Base-by-base conservation (phyloP, 2,113 vertebrate species). In the Toxotes jaculatrix region DNA sequence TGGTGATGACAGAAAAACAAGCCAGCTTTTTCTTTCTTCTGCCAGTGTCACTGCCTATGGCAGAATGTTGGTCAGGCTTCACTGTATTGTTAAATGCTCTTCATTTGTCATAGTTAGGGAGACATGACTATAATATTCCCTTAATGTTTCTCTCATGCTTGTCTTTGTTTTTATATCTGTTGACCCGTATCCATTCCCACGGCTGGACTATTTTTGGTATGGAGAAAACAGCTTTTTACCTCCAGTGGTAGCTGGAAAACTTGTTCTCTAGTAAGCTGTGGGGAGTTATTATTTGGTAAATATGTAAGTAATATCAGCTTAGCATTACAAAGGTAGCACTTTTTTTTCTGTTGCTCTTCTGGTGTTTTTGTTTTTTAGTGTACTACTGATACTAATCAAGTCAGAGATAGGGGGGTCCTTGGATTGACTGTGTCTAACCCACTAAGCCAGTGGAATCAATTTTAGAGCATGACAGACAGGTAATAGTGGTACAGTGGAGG, bases 391-490 rank as follows among this genome's bases (percentile, higher is more conserved):
- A 36, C 66, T 42, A 40, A 79, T 79, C 55, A 76, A 64, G 69
- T 32, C 42, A 57, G 40, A 32, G 38, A 40, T 38, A 23, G 61
- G 27, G 27, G 27, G 27, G 27, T 27, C 27, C 27, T 27, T 27
- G 27, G 27, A 27, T 27, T 27, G 27, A 27, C 27, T 27, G 27
- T 27, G 27, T 27, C 27, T 27, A 27, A 27, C 27, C 27, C 27
- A 27, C 27, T 27, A 27, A 27, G 27, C 51, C 53, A 34, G 77
- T 40, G 38, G 77, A 77, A 87, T 83, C 77, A 59, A 59, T 89
- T 86, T 78, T 19, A 23, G 36, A 79, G 55, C 75, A 80, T 78
- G 80, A 75, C 83, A 63, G 60, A 72, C 72, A 69, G 74, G 74
- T 79, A 79, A 76, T 38, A 63, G 81, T 40, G 9, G 40, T 23